These are phyloP conservation scores for Tichodroma muraria DNA, from an alignment of 2,113 vertebrate genomes.

Conservation along the genomic window DNA sequence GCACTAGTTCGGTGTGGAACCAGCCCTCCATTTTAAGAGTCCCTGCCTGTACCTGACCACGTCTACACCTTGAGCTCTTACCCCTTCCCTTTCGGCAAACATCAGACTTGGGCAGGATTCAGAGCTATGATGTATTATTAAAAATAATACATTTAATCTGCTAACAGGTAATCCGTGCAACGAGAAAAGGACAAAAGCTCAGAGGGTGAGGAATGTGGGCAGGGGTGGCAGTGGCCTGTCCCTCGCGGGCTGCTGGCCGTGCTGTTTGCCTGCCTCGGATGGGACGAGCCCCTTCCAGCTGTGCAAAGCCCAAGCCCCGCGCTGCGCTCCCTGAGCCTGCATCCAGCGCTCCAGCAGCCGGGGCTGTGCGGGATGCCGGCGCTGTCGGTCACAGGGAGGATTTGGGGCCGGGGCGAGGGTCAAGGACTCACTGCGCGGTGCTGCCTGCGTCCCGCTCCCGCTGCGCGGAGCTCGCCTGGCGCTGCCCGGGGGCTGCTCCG, in stretches of 20 bases:
- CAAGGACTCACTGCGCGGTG: neutral
- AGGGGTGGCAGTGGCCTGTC: neutral
- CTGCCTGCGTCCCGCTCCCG: neutral
- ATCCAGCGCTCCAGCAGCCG: neutral
- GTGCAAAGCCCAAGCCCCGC: accelerated
- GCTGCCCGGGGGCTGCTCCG: neutral
- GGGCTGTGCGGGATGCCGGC: neutral
- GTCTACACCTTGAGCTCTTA: neutral
- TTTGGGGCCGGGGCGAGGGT: neutral
- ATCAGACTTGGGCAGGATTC: neutral
- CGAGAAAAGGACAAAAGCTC: neutral
- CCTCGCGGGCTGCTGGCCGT: accelerated
- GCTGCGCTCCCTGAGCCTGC: neutral
- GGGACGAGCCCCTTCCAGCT: neutral
- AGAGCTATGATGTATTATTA: neutral
- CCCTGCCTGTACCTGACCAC: neutral
- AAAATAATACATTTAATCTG: neutral
- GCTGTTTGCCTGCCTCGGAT: accelerated
- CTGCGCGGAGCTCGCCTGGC: neutral
- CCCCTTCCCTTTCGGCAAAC: neutral
- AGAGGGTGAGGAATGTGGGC: accelerated
- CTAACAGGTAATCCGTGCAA: neutral
- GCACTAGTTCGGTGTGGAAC: neutral
- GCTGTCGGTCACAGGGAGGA: neutral
- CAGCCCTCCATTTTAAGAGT: neutral